A percentile compares a stretch with the other conserved stretches of the same genome.
Conservation (phyloP, 2,113 vertebrate genomes). For the Colinus virginianus region DNA sequence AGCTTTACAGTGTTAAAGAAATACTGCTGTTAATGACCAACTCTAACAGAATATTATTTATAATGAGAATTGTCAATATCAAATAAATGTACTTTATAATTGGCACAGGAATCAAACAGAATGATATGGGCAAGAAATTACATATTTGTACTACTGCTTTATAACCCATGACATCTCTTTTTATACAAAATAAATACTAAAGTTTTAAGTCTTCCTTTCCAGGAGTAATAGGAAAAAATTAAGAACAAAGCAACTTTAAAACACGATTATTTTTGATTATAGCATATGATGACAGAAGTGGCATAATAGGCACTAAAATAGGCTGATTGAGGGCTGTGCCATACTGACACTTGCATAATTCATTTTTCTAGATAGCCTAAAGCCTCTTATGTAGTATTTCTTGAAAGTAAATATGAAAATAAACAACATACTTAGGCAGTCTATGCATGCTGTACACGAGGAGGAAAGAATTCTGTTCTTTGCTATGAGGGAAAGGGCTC, state of each 20-base stretch:
- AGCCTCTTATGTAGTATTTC: neutral
- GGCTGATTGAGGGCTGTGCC: neutral
- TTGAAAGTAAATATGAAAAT: conserved; percentile 5
- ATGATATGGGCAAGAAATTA: neutral
- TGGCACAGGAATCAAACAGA: neutral
- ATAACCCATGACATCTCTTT: neutral
- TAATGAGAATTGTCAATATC: neutral
- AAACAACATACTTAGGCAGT: conserved; percentile 5
- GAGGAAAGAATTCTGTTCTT: neutral
- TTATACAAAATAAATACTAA: neutral
- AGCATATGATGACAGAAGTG: neutral
- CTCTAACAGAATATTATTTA: neutral
- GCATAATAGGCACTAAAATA: neutral
- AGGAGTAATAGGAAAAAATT: neutral
- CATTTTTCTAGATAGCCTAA: conserved; percentile 38
- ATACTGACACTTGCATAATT: conserved; percentile 39
- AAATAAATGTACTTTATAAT: neutral
- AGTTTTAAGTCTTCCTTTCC: neutral
- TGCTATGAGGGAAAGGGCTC: neutral
- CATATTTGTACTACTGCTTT: neutral
- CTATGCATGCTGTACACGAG: neutral
- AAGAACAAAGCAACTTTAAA: neutral
- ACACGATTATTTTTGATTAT: conserved; percentile 30
- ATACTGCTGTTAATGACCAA: neutral
- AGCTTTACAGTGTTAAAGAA: neutral